These are phyloP conservation scores for Balaeniceps rex DNA, from an alignment of 2,113 vertebrate genomes.

Conservation along the genomic window DNA sequence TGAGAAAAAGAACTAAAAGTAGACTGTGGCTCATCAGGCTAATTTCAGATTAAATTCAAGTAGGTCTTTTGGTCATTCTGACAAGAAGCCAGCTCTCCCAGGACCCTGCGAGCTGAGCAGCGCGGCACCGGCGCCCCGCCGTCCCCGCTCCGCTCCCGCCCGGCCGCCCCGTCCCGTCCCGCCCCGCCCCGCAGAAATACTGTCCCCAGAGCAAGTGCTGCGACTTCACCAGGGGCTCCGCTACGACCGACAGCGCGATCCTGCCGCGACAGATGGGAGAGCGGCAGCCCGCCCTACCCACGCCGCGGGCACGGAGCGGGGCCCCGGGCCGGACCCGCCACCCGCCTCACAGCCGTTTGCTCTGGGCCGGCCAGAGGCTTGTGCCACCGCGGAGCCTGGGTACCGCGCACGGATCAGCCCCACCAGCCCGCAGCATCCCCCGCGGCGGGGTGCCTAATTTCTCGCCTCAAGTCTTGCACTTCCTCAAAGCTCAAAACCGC, in stretches of 20 bases:
- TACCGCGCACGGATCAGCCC: neutral
- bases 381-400: neutral
- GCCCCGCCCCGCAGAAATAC: neutral
- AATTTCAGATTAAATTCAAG: neutral
- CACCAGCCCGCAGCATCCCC: neutral
- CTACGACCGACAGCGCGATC: neutral
- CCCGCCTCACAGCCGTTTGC: neutral
- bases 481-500: neutral
- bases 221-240: neutral
- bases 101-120: neutral
- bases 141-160: neutral
- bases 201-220: neutral
- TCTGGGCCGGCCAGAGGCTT: neutral
- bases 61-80: neutral
- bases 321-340: too few species aligned
- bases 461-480: neutral
- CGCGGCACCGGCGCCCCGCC: neutral
- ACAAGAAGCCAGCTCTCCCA: neutral
- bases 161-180: neutral
- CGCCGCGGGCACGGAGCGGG: neutral
- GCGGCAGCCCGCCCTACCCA: neutral
- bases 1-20: neutral
- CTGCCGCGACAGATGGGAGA: neutral
- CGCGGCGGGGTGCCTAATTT: neutral
- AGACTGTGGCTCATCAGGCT: too few species aligned